phyloP scores from a whole-genome alignment of 1,140 invertebrate species.

The Choristoneura fumiferana region DNA sequence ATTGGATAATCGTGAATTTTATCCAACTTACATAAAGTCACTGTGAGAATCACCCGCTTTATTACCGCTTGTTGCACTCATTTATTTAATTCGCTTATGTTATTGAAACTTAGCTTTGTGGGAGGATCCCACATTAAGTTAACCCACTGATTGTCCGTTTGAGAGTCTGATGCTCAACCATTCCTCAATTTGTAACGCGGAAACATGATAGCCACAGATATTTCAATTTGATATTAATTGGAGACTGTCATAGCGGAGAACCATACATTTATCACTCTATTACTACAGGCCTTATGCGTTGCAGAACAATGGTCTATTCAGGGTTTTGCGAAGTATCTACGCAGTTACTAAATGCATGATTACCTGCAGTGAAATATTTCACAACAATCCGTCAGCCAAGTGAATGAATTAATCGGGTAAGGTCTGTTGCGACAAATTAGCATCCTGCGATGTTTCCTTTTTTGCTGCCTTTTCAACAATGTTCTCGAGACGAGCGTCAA shows the following conservation, averaged over 20 bases:
- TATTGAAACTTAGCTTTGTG: conserved; percentile 61
- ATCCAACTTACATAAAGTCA: conserved; percentile 61
- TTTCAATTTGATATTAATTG: conserved; percentile 26
- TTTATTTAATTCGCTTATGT: conserved; percentile 53
- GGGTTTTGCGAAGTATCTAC: conserved; percentile 54
- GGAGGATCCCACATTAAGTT: conserved; percentile 42
- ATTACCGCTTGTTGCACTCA: conserved; percentile 54
- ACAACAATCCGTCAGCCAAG: not conserved
- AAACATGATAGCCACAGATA: not conserved
- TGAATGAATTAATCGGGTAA: conserved; percentile 12
- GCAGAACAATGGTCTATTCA: conserved; percentile 61
- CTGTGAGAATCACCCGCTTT: conserved; percentile 62
- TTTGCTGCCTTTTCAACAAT: conserved; percentile 1
- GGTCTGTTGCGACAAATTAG: conserved; percentile 6
- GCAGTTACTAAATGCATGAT: conserved; percentile 5
- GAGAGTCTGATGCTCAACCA: not conserved
- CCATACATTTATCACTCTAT: conserved; percentile 55
- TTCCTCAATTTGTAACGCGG: conserved; percentile 2
- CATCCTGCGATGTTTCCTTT: conserved; percentile 12
- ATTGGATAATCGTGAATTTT: conserved; percentile 71
- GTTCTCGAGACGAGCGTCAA: not conserved
- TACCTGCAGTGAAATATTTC: conserved; percentile 14
- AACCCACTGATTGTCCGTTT: conserved; percentile 1
- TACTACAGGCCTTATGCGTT: conserved; percentile 43
- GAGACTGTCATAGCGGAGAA: conserved; percentile 42